Evolutionary conservation across 2,113 vertebrate species (phyloP).

Genomic region (Regulus satrapa): DNA sequence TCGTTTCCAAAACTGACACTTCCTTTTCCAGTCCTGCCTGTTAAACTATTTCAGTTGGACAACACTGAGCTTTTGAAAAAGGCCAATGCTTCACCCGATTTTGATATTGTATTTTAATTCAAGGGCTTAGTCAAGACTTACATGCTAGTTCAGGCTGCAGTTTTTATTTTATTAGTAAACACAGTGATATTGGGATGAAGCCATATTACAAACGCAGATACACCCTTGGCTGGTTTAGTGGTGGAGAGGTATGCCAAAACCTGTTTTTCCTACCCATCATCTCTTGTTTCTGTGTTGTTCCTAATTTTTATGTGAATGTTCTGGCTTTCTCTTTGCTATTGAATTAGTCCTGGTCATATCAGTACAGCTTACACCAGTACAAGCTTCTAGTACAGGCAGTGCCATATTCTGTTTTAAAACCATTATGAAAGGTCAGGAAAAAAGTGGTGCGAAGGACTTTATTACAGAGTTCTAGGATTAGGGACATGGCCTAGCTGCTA

Average conservation of each 20-base stretch:
- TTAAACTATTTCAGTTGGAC: constrained; percentile 2
- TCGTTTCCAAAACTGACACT: constrained; percentile 36
- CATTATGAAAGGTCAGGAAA: not conserved
- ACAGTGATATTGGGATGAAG: not conserved
- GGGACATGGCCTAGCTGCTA: not conserved
- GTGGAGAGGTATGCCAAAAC: not conserved
- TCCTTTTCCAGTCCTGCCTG: constrained; percentile 41
- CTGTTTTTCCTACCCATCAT: not conserved
- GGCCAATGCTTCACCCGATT: not conserved
- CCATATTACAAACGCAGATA: not conserved
- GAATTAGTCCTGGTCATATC: not conserved
- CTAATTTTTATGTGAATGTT: not conserved
- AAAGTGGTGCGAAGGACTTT: not conserved
- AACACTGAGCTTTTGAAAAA: not conserved
- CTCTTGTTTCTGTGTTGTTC: not conserved
- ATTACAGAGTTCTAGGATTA: not conserved
- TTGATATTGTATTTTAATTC: not conserved
- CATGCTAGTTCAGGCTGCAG: not conserved
- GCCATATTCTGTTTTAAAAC: not conserved
- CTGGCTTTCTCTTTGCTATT: not conserved
- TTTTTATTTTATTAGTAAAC: not conserved
- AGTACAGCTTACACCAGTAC: not conserved
- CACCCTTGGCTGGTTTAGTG: not conserved
- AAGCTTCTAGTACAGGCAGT: not conserved
- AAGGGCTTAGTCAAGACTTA: not conserved